A percentile compares a stretch with the other conserved stretches of the same genome.
Conservation (phyloP, 2,113 vertebrate genomes). For the Illadopsis cleaveri region DNA sequence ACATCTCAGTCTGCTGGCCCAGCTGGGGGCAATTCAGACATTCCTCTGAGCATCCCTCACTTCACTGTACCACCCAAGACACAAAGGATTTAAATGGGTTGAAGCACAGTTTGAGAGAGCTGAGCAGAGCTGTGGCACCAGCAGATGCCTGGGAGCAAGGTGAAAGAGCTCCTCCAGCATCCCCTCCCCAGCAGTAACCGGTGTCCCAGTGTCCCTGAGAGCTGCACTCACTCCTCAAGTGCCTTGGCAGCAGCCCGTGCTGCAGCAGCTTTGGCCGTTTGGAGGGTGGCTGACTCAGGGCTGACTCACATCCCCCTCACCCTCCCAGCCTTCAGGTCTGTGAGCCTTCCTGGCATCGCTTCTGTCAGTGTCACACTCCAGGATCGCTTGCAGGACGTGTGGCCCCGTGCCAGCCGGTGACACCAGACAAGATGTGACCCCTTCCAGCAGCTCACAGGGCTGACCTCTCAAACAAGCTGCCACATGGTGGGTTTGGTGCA, state of each 20-base stretch:
- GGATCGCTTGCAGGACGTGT: accelerated
- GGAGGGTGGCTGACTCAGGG: neutral
- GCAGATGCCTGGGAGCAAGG: neutral
- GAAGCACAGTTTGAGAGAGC: neutral
- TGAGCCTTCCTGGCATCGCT: neutral
- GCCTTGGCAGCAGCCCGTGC: neutral
- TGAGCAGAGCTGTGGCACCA: neutral
- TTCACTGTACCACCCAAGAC: neutral
- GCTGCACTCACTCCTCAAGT: accelerated
- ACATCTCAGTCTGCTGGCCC: neutral
- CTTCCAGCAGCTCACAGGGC: neutral
- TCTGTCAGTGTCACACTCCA: neutral
- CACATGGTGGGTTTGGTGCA: neutral
- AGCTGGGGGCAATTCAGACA: neutral
- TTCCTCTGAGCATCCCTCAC: neutral
- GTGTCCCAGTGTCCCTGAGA: neutral
- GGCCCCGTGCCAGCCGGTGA: neutral
- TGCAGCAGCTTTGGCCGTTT: neutral
- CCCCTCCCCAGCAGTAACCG: neutral
- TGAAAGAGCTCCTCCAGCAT: neutral
- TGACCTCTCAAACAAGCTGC: neutral
- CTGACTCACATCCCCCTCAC: neutral
- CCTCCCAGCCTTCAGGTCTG: neutral
- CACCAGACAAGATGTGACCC: neutral
- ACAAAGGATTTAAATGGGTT: neutral